phyloP scores from a whole-genome alignment of 2,888 invertebrate species.

The Liopterus haemorrhoidalis region DNA sequence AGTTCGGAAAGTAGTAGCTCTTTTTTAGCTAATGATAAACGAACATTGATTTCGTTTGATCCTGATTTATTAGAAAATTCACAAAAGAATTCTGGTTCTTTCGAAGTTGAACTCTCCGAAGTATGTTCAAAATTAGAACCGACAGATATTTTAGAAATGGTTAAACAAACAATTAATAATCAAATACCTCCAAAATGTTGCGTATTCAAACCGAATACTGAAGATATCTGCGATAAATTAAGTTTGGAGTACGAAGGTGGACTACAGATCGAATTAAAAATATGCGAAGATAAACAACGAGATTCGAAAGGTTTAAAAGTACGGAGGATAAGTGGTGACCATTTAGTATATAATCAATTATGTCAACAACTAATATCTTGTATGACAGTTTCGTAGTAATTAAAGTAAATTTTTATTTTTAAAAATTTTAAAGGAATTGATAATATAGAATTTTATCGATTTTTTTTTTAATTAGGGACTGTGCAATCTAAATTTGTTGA shows the following conservation, averaged over 20 bases:
- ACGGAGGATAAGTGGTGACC: slow-evolving; percentile 82
- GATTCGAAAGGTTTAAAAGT: slow-evolving; percentile 77
- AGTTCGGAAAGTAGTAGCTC: slow-evolving; percentile 32
- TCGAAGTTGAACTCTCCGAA: slow-evolving; percentile 73
- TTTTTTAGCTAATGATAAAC: slow-evolving; percentile 43
- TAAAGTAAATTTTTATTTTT: slow-evolving; percentile 1
- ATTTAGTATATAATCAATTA: slow-evolving; percentile 77
- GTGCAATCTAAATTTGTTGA: too few relatives aligned
- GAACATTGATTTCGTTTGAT: slow-evolving; percentile 3
- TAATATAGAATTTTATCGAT: too few relatives aligned
- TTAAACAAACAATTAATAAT: slow-evolving; percentile 73
- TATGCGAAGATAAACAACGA: slow-evolving; percentile 62
- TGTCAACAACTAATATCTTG: slow-evolving; percentile 84
- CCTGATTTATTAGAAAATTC: slow-evolving; percentile 25
- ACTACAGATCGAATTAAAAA: slow-evolving; percentile 77
- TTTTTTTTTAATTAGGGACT: too few relatives aligned
- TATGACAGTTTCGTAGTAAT: slow-evolving; percentile 61
- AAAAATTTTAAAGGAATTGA: too few relatives aligned
- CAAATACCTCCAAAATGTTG: slow-evolving; percentile 68
- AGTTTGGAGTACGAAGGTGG: slow-evolving; percentile 56
- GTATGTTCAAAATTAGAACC: slow-evolving; percentile 75
- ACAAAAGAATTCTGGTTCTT: slow-evolving; percentile 44
- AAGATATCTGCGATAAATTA: slow-evolving; percentile 38
- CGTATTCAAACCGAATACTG: slow-evolving; percentile 45
- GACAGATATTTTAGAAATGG: slow-evolving; percentile 70